These are phyloP conservation scores for Mactromeris polynyma DNA, from an alignment of 2,888 invertebrate species.

Conservation along the genomic window DNA sequence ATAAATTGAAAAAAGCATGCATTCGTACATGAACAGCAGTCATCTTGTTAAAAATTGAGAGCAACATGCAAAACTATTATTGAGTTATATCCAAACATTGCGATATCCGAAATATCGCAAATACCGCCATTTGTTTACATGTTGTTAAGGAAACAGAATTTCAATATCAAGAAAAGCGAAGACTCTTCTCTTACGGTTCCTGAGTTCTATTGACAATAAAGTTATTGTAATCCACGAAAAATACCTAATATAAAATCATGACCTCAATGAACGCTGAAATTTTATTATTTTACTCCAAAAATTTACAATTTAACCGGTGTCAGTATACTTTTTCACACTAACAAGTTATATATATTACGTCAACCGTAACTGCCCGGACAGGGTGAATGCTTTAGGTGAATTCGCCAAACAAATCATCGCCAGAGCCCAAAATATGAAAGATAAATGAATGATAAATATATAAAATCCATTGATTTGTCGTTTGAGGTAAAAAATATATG, in stretches of 20 bases:
- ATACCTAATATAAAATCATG: background rate
- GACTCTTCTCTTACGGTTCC: background rate
- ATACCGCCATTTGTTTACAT: conserved; percentile 28
- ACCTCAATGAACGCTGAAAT: background rate
- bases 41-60: background rate
- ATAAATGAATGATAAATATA: too few relatives aligned
- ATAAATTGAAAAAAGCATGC: background rate
- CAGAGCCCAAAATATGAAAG: too few relatives aligned
- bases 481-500: too few relatives aligned
- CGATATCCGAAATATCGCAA: background rate
- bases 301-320: background rate
- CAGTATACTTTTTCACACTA: background rate
- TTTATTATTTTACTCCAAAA: background rate
- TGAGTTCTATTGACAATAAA: background rate
- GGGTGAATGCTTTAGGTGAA: too few relatives aligned
- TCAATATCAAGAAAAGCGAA: background rate
- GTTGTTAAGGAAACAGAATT: conserved; percentile 26
- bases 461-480: too few relatives aligned
- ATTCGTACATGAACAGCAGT: background rate
- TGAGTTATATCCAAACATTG: background rate
- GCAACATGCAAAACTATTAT: background rate
- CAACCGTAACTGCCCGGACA: background rate
- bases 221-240: background rate
- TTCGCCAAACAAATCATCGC: too few relatives aligned
- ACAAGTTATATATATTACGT: background rate